Conservation (phyloP, 2,797 vertebrate species). For the Salmo trutta region DNA sequence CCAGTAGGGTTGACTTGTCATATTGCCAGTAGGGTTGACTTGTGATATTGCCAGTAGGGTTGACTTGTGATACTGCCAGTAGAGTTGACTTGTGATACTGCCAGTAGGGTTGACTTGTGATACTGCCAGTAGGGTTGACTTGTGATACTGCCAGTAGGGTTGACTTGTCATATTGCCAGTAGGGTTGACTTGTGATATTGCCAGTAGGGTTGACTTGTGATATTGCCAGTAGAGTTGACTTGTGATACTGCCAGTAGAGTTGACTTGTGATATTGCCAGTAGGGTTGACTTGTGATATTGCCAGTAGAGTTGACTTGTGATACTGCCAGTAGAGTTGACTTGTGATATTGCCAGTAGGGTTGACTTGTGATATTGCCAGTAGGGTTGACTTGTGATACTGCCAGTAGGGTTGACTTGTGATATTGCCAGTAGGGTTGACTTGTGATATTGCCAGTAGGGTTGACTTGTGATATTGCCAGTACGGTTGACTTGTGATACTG, state of each 20-base stretch:
- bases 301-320: neutral
- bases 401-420: neutral
- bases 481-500: neutral
- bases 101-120: neutral
- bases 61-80: neutral
- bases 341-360: neutral
- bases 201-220: neutral
- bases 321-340: neutral
- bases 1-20: neutral
- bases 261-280: no score
- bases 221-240: no score
- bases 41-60: no score
- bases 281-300: neutral
- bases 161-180: no score
- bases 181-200: neutral
- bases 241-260: neutral
- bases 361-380: no score
- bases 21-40: no score
- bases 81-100: no score
- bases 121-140: neutral
- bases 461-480: no score
- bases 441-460: neutral
- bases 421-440: neutral
- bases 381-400: neutral
- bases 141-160: no score